These are phyloP conservation scores for Xestia rhomboidea DNA, from an alignment of 2,888 invertebrate genomes.

Conservation along the genomic window DNA sequence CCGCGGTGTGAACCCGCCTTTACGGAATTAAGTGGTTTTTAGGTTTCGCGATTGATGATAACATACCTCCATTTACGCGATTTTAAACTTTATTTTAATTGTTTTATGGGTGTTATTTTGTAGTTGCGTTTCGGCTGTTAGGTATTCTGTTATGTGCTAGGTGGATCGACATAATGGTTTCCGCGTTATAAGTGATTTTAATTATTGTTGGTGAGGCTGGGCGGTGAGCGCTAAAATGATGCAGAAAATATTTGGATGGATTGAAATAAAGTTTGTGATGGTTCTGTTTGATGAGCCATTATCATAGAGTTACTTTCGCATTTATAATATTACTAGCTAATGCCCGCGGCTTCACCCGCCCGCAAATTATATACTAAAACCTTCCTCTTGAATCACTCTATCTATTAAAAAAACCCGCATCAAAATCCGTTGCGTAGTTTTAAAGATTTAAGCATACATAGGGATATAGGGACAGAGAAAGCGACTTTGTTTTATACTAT, in stretches of 20 bases:
- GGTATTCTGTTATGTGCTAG: constrained; percentile 42
- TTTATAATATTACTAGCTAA: no score
- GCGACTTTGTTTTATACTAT: no score
- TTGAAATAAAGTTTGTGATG: constrained; percentile 7
- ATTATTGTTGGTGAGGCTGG: constrained; percentile 48
- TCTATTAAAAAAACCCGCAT: no score
- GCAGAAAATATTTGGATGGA: constrained; percentile 7
- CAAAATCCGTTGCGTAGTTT: no score
- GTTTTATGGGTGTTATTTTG: constrained; percentile 32
- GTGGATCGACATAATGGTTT: constrained; percentile 52
- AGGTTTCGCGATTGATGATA: constrained; percentile 61
- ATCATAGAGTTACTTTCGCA: no score
- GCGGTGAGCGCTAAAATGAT: background rate
- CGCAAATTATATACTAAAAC: no score
- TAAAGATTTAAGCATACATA: no score
- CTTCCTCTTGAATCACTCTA: no score
- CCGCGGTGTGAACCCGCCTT: constrained; percentile 67
- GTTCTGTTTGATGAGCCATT: background rate
- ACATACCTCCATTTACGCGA: constrained; percentile 42
- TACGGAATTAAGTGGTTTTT: constrained; percentile 68
- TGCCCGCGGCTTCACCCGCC: no score
- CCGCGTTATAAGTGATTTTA: constrained; percentile 60
- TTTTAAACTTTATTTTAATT: constrained; percentile 53
- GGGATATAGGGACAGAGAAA: no score
- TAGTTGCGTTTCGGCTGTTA: constrained; percentile 18